Percentiles rank a stretch among this genome's conserved stretches.
phyloP scores from a whole-genome alignment of 2,797 vertebrate species.

The Alfaro cultratus region DNA sequence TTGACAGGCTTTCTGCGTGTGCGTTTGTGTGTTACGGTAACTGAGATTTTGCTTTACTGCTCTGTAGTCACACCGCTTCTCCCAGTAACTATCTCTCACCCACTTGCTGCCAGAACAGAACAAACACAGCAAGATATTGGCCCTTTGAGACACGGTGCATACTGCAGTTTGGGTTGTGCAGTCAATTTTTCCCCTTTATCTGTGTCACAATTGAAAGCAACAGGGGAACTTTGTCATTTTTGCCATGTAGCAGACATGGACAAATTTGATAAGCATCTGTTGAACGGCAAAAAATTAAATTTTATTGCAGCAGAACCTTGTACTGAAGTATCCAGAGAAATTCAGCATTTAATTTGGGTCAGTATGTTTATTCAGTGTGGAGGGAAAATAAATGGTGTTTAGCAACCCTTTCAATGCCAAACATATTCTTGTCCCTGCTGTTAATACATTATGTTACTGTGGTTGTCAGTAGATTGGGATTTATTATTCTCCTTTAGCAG shows the following conservation, averaged over 20 bases:
- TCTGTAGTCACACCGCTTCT: conserved; percentile 64
- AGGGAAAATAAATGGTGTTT: background rate
- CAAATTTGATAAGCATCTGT: background rate
- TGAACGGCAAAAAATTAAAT: background rate
- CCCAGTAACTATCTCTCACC: conserved; percentile 47
- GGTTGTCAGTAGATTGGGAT: background rate
- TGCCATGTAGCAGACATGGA: no score
- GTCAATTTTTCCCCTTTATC: conserved; percentile 15
- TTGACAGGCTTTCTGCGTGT: conserved; percentile 48
- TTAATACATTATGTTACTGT: background rate
- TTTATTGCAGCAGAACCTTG: background rate
- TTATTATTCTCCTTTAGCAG: background rate
- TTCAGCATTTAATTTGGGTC: background rate
- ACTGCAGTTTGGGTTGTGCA: conserved; percentile 50
- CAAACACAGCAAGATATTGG: conserved; percentile 50
- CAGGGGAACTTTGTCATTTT: background rate
- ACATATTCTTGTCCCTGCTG: background rate
- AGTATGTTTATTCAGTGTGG: background rate
- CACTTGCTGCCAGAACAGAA: conserved; percentile 43
- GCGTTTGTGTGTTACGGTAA: conserved; percentile 31
- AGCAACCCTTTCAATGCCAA: background rate
- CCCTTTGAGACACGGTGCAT: conserved; percentile 34
- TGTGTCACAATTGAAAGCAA: conserved; percentile 7
- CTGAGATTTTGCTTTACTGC: conserved; percentile 59
- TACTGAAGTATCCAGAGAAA: background rate